Base-by-base conservation (phyloP, 92 coral and sea anemone species). In the Siderastrea siderea region DNA sequence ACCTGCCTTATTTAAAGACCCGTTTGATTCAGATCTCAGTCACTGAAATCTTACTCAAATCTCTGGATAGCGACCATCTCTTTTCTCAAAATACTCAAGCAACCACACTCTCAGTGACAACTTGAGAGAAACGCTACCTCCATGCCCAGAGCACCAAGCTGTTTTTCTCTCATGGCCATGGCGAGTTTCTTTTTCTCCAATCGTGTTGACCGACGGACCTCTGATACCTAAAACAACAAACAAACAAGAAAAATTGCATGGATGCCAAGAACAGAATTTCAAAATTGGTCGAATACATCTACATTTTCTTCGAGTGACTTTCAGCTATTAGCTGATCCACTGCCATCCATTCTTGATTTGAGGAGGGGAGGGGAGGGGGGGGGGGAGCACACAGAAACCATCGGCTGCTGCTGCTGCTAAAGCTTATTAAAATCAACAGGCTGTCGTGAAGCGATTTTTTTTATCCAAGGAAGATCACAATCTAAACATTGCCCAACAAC, bases 141-240 rank as follows among this genome's bases (percentile, higher is more conserved):
- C 99, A 97, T 97, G 74, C 99, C 99, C 11, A 97, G 94, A 12
- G 98, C 99, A 26, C 99, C 99, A 14, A 97, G 99, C 60, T 97
- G 99, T 79, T 97, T 97, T 82, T 95, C 94, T 85, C 99, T 87
- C 99, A 97, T 97, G 68, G 99, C 99, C 99, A 97, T 97, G 2
- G 99, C 99, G 1, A 97, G 95, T 17, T 92, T 92, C 93, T 97
- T 97, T 68, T 97, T 97, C 87, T 97, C 99, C 6, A 90, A 90
- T 67, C 98, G 87, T 1, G 99, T 97, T 75, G 96, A 94, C 12
- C 99, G 93, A 1, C 99, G 95, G 8, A 97, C 99, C 16, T 94
- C 98, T 13, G 94, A 88, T 43, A 97, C 98, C 99, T 97, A 62
- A n/a, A 69, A 5, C 74, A 13, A 78, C 15, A 17, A 78, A 12